Base-by-base conservation (phyloP, 2,888 invertebrate species). In the Ernsta delagoae region DNA sequence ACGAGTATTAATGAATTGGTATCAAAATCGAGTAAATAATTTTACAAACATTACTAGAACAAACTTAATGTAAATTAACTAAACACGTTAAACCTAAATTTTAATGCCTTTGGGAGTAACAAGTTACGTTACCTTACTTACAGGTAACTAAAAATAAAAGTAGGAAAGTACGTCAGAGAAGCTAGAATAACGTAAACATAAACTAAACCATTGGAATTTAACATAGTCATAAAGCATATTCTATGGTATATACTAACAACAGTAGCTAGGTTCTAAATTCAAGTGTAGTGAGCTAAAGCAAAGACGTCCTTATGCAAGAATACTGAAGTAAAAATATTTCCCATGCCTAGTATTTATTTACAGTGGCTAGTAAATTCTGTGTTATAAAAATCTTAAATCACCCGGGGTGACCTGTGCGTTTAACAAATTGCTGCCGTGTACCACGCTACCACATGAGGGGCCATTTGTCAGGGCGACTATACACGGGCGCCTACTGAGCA, bases 401-500 rank as follows among this genome's bases (percentile, higher is more conserved):
- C 75, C 82, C 79, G 77, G 79, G 85, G 86, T 90, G 89, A 89
- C 90, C 90, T 90, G 87, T 79, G 79, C 83, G 80, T 81, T 78
- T 85, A 85, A 89, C 89, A 87, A 89, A 91, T 89, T 83, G 88
- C 83, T 77, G 75, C 76, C 78, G 78, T 78, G 77, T 79, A 78
- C 80, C 78, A 77, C 80, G 82, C 80, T 78, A 82, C 88, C 88
- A 82, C 89, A 88, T 86, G 86, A 85, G 86, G 86, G 83, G 84
- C 88, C 86, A 88, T 92, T 90, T 89, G 88, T 92, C 92, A 90
- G 84, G 78, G 77, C 79, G 82, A 76, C 82, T 83, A 85, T 89
- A 89, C 89, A 87, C 82, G 86, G 85, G 86, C 91, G 88, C 92
- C 92, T 91, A 92, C 93, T 83, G 90, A 90, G 93, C 93, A 93